Evolutionary conservation across 92 coral and sea anemone genomes (phyloP), one percentile per base, ranked within the genome.

Genomic region (Galaxea fascicularis): DNA sequence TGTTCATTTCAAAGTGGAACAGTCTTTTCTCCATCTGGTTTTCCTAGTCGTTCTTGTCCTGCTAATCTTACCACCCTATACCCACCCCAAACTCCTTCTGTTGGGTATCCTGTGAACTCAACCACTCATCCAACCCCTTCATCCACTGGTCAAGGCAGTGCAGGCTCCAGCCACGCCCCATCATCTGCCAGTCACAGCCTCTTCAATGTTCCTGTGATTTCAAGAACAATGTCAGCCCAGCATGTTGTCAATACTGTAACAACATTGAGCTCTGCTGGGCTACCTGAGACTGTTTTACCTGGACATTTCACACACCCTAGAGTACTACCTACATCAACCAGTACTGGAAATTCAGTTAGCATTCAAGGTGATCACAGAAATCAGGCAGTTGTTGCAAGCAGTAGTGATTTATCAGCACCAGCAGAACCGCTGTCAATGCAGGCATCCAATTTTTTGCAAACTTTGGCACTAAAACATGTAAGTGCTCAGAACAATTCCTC

Each of bases 401-500:
- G 8, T 5, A n/a, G 18, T 58, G 71, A 13, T 18, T 13, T 15
- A 22, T 26, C 54, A 45, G 0, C 83, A 17, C 7, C 73, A 8
- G 57, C 4, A 3, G 65, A 59, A 21, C 25, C 78, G 4, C 13
- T 57, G 21, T 20, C 77, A 22, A 22, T 82, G 4, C 17, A 57
- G 41, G 78, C 86, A 12, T 39, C 86, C 53, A 71, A 26, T 59
- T 26, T 41, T 71, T 57, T 82, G 60, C 78, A 82, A 28, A 70
- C 86, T 14, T 21, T 82, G 4, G 86, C 86, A 41, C 0, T 31
- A 26, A 26, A 82, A 49, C 53, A 41, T 41, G 20, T 5, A 56
- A 82, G 27, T 45, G 3, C 41, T 30, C 35, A 54, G 46, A 16
- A 8, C 20, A 79, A 65, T 16, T 73, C 66, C 31, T 0, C 79